phyloP scores from a whole-genome alignment of 2,113 vertebrate species.

The Hyperoodon ampullatus region DNA sequence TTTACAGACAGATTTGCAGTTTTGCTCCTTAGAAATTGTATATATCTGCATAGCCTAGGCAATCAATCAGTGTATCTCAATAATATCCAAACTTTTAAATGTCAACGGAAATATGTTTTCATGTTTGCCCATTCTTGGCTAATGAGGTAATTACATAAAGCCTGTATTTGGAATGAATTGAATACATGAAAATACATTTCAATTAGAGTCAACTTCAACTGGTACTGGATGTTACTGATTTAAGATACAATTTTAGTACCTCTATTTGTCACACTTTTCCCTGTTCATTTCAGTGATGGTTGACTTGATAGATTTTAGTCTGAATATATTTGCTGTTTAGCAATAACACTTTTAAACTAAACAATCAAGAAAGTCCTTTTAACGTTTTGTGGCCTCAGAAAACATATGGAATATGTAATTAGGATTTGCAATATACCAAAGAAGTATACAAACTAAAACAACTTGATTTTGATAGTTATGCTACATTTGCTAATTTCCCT shows the following conservation, averaged over 20 bases:
- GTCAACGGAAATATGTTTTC: neutral
- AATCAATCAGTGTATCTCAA: conserved; percentile 33
- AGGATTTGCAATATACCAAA: conserved; percentile 63
- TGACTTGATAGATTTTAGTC: conserved; percentile 71
- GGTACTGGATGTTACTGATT: conserved; percentile 15
- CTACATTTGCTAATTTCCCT: neutral
- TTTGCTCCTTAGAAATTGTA: neutral
- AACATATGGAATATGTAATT: conserved; percentile 66
- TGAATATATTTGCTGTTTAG: conserved; percentile 66
- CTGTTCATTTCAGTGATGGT: conserved; percentile 65
- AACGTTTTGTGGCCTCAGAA: conserved; percentile 45
- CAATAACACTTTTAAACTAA: conserved; percentile 68
- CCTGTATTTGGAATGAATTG: neutral
- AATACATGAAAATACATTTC: conserved; percentile 51
- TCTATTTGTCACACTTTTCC: conserved; percentile 57
- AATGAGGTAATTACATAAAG: neutral
- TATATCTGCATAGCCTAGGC: neutral
- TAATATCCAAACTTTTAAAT: conserved; percentile 41
- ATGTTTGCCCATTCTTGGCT: conserved; percentile 23
- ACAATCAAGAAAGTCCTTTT: conserved; percentile 59
- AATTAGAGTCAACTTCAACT: conserved; percentile 41
- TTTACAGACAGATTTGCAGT: neutral
- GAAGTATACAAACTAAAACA: conserved; percentile 71
- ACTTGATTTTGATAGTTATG: conserved; percentile 45
- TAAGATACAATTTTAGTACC: conserved; percentile 41